Evolutionary conservation across 1,140 invertebrate genomes (phyloP).

Genomic region (Lethrus apterus): DNA sequence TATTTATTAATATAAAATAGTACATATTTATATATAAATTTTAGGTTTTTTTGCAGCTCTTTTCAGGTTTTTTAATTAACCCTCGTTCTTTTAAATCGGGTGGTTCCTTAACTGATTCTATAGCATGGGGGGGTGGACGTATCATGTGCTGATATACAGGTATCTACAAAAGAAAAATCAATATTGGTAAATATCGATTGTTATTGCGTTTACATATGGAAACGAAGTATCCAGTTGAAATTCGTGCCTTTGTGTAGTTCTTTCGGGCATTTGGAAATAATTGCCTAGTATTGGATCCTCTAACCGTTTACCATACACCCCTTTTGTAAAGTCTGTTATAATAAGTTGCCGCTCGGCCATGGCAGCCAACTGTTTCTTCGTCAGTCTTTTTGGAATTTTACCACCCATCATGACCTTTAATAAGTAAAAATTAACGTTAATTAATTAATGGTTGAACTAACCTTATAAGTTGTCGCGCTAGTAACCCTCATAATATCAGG

Average conservation of each 20-base stretch:
- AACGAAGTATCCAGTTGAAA: conserved; percentile 36
- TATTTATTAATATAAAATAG: too few species aligned
- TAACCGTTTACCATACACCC: conserved; percentile 35
- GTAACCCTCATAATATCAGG: conserved; percentile 57
- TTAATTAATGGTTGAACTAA: conserved; percentile 22
- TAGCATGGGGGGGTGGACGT: not conserved
- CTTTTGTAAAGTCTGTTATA: conserved; percentile 27
- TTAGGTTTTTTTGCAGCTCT: too few species aligned
- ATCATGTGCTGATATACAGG: conserved; percentile 12
- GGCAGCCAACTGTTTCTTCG: conserved; percentile 33
- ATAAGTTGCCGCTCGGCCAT: conserved; percentile 27
- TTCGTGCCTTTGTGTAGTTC: conserved; percentile 29
- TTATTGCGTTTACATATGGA: conserved; percentile 30
- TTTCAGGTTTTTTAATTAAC: not conserved
- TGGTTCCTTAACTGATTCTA: not conserved
- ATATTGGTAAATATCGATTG: not conserved
- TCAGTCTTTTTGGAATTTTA: conserved; percentile 26
- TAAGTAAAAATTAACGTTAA: conserved; percentile 4
- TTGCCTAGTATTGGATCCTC: conserved; percentile 35
- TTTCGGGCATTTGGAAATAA: conserved; percentile 31
- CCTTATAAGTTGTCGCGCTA: conserved; percentile 59
- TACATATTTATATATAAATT: too few species aligned
- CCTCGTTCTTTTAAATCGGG: conserved; percentile 1
- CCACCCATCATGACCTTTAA: conserved; percentile 33
- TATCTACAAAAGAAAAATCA: conserved; percentile 2